Base-by-base conservation (phyloP, 2,888 invertebrate genomes). In the Leptinotarsa tumamoca region DNA sequence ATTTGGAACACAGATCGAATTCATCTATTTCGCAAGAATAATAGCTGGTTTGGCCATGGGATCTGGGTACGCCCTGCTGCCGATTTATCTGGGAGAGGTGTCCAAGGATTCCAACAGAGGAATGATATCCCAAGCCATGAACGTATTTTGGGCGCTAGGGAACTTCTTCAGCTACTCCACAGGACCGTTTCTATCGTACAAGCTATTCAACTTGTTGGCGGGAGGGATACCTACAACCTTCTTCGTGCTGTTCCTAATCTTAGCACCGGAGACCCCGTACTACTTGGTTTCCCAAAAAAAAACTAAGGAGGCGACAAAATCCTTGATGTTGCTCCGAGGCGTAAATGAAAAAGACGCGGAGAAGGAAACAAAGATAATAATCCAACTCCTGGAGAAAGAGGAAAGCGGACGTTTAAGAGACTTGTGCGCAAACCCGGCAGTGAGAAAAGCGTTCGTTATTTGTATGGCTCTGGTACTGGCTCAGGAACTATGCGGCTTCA, bases 41-140 rank as follows among this genome's bases (percentile, higher is more conserved):
- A 71, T 90, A 10, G 86, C 93, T 23, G 95, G 95, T 69, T 84
- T 94, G 2, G 92, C 92, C 0, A 90, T 93, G 0, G 93, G 94
- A 0, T 92, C 93, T 84, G 89, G 93, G n/a, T 94, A 93, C 88
- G 92, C 94, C 0, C 91, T 93, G 2, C 91, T 93, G 0, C 95
- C 96, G 0, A 94, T 96, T 91, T 97, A 96, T 88, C 92, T 96
- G 78, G 95, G 95, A 68, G 96, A 97, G 88, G 94, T 95, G 63
- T 92, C 96, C 2, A 87, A 94, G 89, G 92, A 93, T 76, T 92
- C 93, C 49, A 91, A 93, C 15, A 90, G 97, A 78, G 97, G 96
- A 0, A 92, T 94, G 0, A 89, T 96, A 0, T 78, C 79, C 3
- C 78, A 79, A 4, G 92, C 95, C 78, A 91, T 96, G 75, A 94